phyloP scores from a whole-genome alignment of 2,888 invertebrate genomes.

The Tipula vernalis region DNA sequence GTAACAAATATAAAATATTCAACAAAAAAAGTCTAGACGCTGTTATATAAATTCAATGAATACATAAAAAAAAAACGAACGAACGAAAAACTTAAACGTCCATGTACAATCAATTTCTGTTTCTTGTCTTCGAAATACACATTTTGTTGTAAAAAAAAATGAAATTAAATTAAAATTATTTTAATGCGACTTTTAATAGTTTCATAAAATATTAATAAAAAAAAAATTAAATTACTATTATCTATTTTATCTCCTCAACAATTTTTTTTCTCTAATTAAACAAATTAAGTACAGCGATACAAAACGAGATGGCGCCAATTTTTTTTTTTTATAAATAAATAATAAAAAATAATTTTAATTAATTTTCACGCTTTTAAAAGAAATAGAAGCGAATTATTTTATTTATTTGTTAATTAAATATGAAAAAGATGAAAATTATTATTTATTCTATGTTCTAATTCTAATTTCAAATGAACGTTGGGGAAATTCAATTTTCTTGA shows the following conservation, averaged over 20 bases:
- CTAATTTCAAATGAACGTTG: not conserved
- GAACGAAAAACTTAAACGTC: not conserved
- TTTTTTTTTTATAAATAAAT: not conserved
- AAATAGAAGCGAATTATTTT: not conserved
- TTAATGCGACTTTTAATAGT: not conserved
- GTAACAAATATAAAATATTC: not conserved
- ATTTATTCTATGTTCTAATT: not conserved
- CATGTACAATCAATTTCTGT: not conserved
- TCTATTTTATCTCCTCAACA: not conserved
- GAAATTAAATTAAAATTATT: not conserved
- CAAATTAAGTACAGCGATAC: not conserved
- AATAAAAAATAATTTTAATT: not conserved
- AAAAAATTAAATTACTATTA: not conserved
- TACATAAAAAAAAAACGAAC: not conserved
- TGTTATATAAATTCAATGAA: not conserved
- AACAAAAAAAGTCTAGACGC: not conserved
- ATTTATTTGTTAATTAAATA: not conserved
- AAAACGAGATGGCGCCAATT: not conserved
- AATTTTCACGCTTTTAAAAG: not conserved
- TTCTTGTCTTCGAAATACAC: not conserved
- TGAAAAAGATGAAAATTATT: not conserved
- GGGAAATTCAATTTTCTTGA: not conserved
- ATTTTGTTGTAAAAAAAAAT: not conserved
- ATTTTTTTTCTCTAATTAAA: not conserved
- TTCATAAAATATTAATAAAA: not conserved